A percentile compares a stretch with the other conserved stretches of the same genome.
Evolutionary conservation across 53 echinoderm and acorn worm genomes (phyloP).

Genomic region (Crossaster papposus): DNA sequence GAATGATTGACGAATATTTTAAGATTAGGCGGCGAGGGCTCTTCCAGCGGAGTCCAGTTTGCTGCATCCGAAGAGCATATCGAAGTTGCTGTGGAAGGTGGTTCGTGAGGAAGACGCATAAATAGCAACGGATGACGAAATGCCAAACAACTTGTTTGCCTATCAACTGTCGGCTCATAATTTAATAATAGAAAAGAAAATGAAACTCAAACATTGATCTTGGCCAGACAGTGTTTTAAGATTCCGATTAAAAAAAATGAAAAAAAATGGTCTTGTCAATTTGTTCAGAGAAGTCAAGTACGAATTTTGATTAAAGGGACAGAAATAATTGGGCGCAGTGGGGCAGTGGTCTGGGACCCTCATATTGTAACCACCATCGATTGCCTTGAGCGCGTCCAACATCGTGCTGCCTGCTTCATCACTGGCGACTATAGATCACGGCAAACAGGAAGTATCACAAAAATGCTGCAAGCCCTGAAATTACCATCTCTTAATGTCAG

Average conservation of each 20-base stretch:
- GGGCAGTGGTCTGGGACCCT: slow-evolving; percentile 52
- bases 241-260: no score
- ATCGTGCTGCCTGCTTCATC: slow-evolving; percentile 39
- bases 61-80: neutral
- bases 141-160: neutral
- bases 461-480: slow-evolving; percentile 26
- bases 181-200: neutral
- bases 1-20: slow-evolving; percentile 27
- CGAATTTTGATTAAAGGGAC: no score
- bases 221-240: neutral
- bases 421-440: slow-evolving; percentile 37
- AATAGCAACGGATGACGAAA: neutral
- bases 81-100: slow-evolving; percentile 8
- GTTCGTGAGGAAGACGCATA: neutral
- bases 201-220: neutral
- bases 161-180: neutral
- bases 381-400: slow-evolving; percentile 34
- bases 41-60: neutral
- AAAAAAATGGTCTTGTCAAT: no score
- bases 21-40: neutral
- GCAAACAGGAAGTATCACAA: slow-evolving; percentile 32
- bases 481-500: neutral
- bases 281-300: no score
- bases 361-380: slow-evolving; percentile 26
- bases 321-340: neutral